A percentile compares a stretch with the other conserved stretches of the same genome.
phyloP scores from a whole-genome alignment of 2,113 vertebrate genomes.

The Indri indri region DNA sequence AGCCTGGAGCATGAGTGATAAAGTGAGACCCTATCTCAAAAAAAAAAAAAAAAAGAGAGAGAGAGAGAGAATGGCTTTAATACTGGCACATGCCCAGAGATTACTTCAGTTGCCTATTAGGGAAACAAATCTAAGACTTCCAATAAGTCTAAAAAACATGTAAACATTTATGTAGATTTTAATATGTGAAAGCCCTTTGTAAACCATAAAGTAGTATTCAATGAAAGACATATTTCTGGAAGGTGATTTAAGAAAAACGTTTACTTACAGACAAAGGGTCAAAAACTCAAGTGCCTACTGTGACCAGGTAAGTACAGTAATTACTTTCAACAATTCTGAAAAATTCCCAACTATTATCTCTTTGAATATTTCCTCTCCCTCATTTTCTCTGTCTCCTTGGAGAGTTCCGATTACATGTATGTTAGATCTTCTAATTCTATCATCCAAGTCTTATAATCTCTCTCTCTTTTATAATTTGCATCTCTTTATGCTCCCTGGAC shows the following conservation, averaged over 20 bases:
- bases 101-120: not conserved
- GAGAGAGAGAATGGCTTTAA: not conserved
- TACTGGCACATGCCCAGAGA: not conserved
- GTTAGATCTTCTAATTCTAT: not conserved
- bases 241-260: not conserved
- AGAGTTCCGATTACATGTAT: not conserved
- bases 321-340: not conserved
- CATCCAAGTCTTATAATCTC: not conserved
- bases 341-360: not conserved
- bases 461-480: not conserved
- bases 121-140: slow-evolving; percentile 3
- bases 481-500: not conserved
- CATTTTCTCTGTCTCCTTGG: not conserved
- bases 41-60: not conserved
- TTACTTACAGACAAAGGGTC: not conserved
- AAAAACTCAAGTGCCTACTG: not conserved
- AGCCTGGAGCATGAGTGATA: too few species aligned
- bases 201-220: not conserved
- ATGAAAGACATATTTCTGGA: not conserved
- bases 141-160: not conserved
- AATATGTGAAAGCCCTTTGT: not conserved
- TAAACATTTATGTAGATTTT: not conserved
- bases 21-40: too few species aligned
- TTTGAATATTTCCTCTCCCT: not conserved
- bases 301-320: not conserved